phyloP scores from a whole-genome alignment of 2,888 invertebrate species.

The Microdon myrmicae region DNA sequence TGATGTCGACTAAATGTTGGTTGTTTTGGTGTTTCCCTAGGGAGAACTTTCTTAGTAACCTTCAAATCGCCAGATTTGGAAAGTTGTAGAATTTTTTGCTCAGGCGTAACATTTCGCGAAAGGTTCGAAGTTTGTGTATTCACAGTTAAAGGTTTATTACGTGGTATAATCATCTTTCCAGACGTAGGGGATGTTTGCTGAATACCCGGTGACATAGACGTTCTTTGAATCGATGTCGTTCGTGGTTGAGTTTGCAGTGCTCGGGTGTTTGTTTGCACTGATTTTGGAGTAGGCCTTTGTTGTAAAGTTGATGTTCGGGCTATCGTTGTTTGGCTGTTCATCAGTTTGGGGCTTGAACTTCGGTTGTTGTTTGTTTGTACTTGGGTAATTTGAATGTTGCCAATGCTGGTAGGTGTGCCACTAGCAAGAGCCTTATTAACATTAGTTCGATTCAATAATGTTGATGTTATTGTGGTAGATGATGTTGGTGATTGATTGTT shows the following conservation, averaged over 20 bases:
- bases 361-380: conserved; percentile 41
- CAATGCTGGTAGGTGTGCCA: conserved; percentile 38
- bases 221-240: conserved; percentile 45
- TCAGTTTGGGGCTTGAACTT: conserved; percentile 39
- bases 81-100: conserved; percentile 67
- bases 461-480: conserved; percentile 28
- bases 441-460: conserved; percentile 15
- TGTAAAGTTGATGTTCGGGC: conserved; percentile 27
- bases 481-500: conserved; percentile 24
- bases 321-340: conserved; percentile 47
- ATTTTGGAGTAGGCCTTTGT: conserved; percentile 22
- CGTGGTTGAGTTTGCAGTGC: conserved; percentile 55
- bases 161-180: conserved; percentile 60
- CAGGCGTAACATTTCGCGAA: conserved; percentile 62
- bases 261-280: conserved; percentile 44
- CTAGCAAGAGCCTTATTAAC: conserved; percentile 15
- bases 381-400: conserved; percentile 52
- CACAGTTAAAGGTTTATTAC: conserved; percentile 35
- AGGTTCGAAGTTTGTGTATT: conserved; percentile 15
- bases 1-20: conserved; percentile 55
- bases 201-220: conserved; percentile 31
- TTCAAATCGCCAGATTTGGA: conserved; percentile 69
- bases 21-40: conserved; percentile 58
- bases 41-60: conserved; percentile 67
- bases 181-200: conserved; percentile 56